Conservation (phyloP, 2,888 invertebrate species). For the Agonopterix heracliana region DNA sequence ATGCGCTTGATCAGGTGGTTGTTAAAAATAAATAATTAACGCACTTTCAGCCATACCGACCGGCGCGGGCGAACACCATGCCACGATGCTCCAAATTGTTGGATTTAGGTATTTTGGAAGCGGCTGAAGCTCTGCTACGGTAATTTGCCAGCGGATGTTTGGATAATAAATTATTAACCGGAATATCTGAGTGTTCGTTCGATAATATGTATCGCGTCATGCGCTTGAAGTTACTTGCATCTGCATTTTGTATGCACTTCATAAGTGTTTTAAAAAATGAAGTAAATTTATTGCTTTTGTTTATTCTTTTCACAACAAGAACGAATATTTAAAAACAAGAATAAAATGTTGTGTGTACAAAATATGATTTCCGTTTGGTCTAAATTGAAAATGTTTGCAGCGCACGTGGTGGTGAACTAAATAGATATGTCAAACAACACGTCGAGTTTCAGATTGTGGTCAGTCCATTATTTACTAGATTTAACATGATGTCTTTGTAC, state of each 20-base stretch:
- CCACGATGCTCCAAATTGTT: constrained; percentile 58
- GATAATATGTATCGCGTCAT: neutral
- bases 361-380: neutral
- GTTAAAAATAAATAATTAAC: constrained; percentile 68
- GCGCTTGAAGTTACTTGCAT: too few relatives aligned
- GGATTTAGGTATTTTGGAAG: constrained; percentile 45
- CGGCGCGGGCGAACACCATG: constrained; percentile 47
- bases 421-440: neutral
- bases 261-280: too few relatives aligned
- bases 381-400: neutral
- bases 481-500: too few relatives aligned
- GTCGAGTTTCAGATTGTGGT: neutral
- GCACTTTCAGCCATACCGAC: constrained; percentile 62
- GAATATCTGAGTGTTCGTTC: constrained; percentile 38
- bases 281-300: too few relatives aligned
- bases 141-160: constrained; percentile 60
- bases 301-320: too few relatives aligned
- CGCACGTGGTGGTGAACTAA: neutral
- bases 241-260: too few relatives aligned
- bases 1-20: constrained; percentile 45
- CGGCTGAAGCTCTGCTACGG: constrained; percentile 33
- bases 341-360: neutral
- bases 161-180: constrained; percentile 34
- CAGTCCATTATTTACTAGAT: neutral
- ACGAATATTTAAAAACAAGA: too few relatives aligned